A percentile compares a stretch with the other conserved stretches of the same genome.
phyloP scores from a whole-genome alignment of 2,797 vertebrate species.

The Darevskia mixta region DNA sequence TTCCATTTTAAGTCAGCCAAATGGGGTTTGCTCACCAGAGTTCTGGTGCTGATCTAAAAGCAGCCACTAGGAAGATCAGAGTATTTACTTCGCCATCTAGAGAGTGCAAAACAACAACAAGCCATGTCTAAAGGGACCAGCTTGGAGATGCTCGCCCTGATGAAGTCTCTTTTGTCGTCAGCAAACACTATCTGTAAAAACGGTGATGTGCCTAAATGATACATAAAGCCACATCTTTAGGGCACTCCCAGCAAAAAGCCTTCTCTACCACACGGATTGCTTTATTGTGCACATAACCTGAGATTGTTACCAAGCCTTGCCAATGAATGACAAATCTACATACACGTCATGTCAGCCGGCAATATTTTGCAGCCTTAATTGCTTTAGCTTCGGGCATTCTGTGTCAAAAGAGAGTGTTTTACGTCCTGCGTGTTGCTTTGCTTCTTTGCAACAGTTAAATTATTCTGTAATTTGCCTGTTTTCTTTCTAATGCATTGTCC shows the following conservation, averaged over 20 bases:
- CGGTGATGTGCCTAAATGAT: slow-evolving; percentile 73
- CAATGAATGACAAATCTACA: slow-evolving; percentile 90
- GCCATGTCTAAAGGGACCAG: slow-evolving; percentile 53
- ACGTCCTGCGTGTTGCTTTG: slow-evolving; percentile 82
- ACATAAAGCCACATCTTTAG: slow-evolving; percentile 69
- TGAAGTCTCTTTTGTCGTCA: slow-evolving; percentile 62
- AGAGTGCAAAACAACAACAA: slow-evolving; percentile 47
- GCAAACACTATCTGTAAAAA: slow-evolving; percentile 58
- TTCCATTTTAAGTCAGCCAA: slow-evolving; percentile 47
- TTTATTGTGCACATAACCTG: slow-evolving; percentile 77
- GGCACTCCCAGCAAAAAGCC: slow-evolving; percentile 73
- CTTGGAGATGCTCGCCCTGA: slow-evolving; percentile 43
- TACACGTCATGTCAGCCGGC: slow-evolving; percentile 86
- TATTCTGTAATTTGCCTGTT: slow-evolving; percentile 86
- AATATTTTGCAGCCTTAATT: slow-evolving; percentile 87
- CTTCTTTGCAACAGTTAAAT: slow-evolving; percentile 85
- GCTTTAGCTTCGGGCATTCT: slow-evolving; percentile 86
- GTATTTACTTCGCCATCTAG: slow-evolving; percentile 54
- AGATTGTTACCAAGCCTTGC: slow-evolving; percentile 83
- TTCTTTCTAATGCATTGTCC: slow-evolving; percentile 84
- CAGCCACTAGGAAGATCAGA: slow-evolving; percentile 53
- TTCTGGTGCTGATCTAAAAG: slow-evolving; percentile 41
- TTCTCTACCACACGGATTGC: slow-evolving; percentile 76
- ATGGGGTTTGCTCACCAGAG: slow-evolving; percentile 48
- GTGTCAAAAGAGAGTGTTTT: slow-evolving; percentile 85